Base-by-base conservation (phyloP, 2,888 invertebrate species). In the Mechanitis mazaeus region DNA sequence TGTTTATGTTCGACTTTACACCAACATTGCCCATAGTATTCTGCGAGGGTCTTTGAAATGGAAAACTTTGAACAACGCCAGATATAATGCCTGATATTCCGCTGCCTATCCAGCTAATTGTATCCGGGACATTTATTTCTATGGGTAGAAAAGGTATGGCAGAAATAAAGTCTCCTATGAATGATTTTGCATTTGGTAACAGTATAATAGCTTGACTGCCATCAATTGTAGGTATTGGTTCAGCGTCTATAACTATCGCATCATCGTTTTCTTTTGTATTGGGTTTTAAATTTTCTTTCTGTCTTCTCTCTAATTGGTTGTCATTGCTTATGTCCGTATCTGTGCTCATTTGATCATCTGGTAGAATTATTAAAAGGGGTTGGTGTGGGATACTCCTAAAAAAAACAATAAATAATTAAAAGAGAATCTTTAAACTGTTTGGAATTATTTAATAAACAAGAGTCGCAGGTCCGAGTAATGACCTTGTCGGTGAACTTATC, bases 61-160 rank as follows among this genome's bases (percentile, higher is more conserved):
- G 83, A 28, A 79, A 63, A 56, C 79, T 76, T 55, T 83, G 81
- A 2, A 85, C 84, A 20, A 86, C 80, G 7, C 79, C 80, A 11
- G 83, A 76, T 53, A 88, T 76, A 0, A 85, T 79, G 53, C 79
- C 69, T 11, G 74, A 63, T 47, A 75, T 75, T 3, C 74, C 74
- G 63, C 62, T 72, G 1, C 80, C 70, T 55, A 90, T 82, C 87
- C 86, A 87, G 0, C 82, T 76, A 58, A 93, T 81, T 0, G 91
- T 81, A 69, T 93, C 92, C 2, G 93, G 93, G 0, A 93, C 91
- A 72, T 93, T 93, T 1, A 94, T 79, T 79, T 93, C 92, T 59
- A 93, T 81, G 0, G 93, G 93, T 31, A 93, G 79, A 74, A 91
- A 92, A 0, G 91, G 91, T 33, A 92, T 87, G 4, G 80, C 77